phyloP scores from a whole-genome alignment of 92 coral and sea anemone genomes.

The Palythoa grandis region DNA sequence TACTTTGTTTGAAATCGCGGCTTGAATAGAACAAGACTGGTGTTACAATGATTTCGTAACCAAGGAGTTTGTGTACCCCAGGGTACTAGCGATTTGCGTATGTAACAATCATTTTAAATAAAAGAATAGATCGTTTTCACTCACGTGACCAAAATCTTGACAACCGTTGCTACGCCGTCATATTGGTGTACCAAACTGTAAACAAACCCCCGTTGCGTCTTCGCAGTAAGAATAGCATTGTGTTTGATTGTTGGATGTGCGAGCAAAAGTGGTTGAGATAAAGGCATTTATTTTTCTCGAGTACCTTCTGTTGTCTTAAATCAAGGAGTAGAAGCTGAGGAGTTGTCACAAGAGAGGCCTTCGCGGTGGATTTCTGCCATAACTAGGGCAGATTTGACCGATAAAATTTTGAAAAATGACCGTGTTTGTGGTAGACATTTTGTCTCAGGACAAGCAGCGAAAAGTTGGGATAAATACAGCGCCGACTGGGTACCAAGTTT shows the following conservation, averaged over 20 bases:
- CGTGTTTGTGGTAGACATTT: not conserved
- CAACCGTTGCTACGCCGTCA: not conserved
- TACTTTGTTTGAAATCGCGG: too few species aligned
- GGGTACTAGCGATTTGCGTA: too few species aligned
- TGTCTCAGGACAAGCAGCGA: not conserved
- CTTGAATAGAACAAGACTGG: too few species aligned
- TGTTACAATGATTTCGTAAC: too few species aligned
- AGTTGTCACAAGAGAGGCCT: not conserved
- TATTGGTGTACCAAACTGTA: constrained; percentile 19
- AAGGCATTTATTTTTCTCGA: not conserved
- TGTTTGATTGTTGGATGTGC: constrained; percentile 7
- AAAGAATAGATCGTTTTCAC: too few species aligned
- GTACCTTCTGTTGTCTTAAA: constrained; percentile 6
- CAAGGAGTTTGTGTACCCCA: too few species aligned
- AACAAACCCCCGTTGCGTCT: constrained; percentile 4
- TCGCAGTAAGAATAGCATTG: constrained; percentile 9
- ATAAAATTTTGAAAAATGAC: too few species aligned
- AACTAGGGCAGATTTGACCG: too few species aligned
- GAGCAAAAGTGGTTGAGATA: not conserved
- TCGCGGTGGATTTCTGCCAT: too few species aligned
- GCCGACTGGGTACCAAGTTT: not conserved
- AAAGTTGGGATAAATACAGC: not conserved
- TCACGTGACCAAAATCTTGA: not conserved
- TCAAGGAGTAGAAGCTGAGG: not conserved
- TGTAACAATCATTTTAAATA: too few species aligned